Percentiles rank a stretch among this genome's conserved stretches.
These are phyloP conservation scores for Aphis gossypii DNA, from an alignment of 1,140 invertebrate genomes.

Conservation along the genomic window DNA sequence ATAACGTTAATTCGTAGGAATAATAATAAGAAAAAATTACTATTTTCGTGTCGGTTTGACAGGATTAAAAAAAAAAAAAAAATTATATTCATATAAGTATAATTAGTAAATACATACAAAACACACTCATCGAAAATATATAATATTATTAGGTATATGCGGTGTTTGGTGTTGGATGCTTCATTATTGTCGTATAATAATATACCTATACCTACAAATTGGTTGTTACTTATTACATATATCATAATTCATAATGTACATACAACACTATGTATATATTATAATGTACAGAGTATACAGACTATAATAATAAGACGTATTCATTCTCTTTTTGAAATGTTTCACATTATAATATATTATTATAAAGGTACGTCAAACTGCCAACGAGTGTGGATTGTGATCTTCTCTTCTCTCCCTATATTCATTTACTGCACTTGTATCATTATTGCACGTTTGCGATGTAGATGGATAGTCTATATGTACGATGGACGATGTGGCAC, in stretches of 20 bases:
- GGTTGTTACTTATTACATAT: background rate
- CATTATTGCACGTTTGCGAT: conserved; percentile 8
- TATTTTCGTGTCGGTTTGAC: too few species aligned
- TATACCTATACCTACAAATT: background rate
- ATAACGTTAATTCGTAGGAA: background rate
- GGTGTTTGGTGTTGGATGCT: background rate
- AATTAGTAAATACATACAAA: too few species aligned
- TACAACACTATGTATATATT: background rate
- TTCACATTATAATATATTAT: too few species aligned
- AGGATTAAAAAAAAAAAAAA: too few species aligned
- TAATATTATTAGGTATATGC: too few species aligned
- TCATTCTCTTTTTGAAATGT: background rate
- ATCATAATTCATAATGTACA: background rate
- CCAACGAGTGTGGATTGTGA: too few species aligned
- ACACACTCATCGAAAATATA: too few species aligned
- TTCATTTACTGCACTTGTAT: background rate
- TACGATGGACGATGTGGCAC: conserved; percentile 8
- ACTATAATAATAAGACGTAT: background rate
- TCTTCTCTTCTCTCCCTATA: too few species aligned
- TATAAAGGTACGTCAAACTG: too few species aligned
- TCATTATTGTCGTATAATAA: background rate
- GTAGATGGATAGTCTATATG: background rate
- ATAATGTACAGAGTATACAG: background rate
- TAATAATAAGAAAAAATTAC: background rate
- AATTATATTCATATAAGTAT: too few species aligned